These are phyloP conservation scores for Spodoptera littoralis DNA, from an alignment of 2,888 invertebrate genomes.

Conservation along the genomic window DNA sequence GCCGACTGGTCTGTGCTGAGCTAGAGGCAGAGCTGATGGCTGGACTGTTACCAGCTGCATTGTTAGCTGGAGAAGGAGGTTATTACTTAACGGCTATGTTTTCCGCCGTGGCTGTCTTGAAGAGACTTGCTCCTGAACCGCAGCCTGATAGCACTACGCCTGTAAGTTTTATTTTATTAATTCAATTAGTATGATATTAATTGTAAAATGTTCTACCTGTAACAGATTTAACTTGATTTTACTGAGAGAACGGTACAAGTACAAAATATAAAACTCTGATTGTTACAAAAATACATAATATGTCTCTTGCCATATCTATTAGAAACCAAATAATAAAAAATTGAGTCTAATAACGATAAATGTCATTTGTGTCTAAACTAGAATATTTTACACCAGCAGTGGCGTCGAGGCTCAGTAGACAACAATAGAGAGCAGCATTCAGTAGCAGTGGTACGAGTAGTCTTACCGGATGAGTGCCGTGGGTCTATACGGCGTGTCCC, in stretches of 20 bases:
- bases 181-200: too few relatives aligned
- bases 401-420: constrained; percentile 87
- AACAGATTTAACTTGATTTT: too few relatives aligned
- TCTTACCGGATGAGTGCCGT: constrained; percentile 97
- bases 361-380: background rate
- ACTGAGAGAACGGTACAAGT: too few relatives aligned
- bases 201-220: too few relatives aligned
- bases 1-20: constrained; percentile 97
- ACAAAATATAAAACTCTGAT: too few relatives aligned
- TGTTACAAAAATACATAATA: too few relatives aligned
- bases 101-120: constrained; percentile 96
- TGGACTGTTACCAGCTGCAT: constrained; percentile 96
- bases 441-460: constrained; percentile 93
- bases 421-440: constrained; percentile 66
- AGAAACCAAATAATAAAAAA: too few relatives aligned
- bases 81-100: constrained; percentile 98
- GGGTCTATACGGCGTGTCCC: constrained; percentile 97
- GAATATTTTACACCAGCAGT: constrained; percentile 59
- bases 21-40: constrained; percentile 99
- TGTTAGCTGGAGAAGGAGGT: constrained; percentile 97
- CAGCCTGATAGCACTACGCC: constrained; percentile 76
- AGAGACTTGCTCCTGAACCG: constrained; percentile 89
- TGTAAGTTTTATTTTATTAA: constrained; percentile 66
- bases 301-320: too few relatives aligned
- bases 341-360: too few relatives aligned